Conservation (phyloP, 2,888 invertebrate genomes). For the Entomobrya multifasciata region DNA sequence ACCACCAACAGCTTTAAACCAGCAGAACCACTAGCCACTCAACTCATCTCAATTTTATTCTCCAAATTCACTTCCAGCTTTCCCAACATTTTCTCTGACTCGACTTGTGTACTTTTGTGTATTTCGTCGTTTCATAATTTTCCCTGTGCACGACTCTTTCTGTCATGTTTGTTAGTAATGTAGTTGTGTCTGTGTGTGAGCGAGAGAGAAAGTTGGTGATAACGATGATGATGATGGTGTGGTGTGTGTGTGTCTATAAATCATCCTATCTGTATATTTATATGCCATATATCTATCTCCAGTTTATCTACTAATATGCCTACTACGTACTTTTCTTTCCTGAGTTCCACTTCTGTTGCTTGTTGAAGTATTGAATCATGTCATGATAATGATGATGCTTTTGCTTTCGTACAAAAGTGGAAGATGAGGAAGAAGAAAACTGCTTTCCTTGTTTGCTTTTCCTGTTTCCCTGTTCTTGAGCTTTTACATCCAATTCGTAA, state of each 20-base stretch:
- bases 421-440: neutral
- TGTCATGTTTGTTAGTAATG: too few relatives aligned
- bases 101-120: neutral
- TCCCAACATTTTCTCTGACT: neutral
- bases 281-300: neutral
- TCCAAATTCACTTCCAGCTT: neutral
- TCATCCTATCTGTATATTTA: neutral
- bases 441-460: constrained; percentile 28
- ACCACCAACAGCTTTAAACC: too few relatives aligned
- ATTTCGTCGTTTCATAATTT: neutral
- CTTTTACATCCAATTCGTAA: constrained; percentile 17
- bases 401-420: neutral
- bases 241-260: constrained; percentile 1
- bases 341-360: too few relatives aligned
- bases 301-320: neutral
- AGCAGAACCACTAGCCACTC: too few relatives aligned
- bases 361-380: constrained; percentile 1
- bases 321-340: neutral
- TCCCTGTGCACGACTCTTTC: neutral
- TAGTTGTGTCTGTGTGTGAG: too few relatives aligned
- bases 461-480: constrained; percentile 15
- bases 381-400: neutral
- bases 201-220: too few relatives aligned
- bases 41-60: neutral
- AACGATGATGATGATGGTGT: neutral